Evolutionary conservation across 2,888 invertebrate species (phyloP), one percentile per base, ranked within the genome.

Genomic region (Standfussiana lucernea): DNA sequence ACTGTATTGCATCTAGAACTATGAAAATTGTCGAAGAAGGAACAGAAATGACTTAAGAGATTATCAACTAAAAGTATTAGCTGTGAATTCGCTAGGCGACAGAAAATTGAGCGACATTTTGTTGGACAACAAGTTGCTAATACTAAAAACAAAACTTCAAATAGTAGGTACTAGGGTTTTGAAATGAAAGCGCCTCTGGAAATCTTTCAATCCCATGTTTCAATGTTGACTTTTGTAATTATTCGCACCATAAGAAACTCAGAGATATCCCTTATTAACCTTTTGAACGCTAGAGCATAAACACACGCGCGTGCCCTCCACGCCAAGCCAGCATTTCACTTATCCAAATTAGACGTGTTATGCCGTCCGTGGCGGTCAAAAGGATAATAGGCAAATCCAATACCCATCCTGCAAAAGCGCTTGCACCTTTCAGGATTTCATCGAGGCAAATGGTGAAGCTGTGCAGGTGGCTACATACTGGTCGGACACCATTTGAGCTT

Each of bases 11-110:
- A 72, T 18, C 66, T 73, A 70, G 47, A 59, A 67, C 37, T 77
- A 79, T 11, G 40, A 70, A 67, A 62, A 65, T 10, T 35, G 69
- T 64, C 35, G 35, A 67, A 59, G 67, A 69, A 87, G 76, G 79
- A 84, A 80, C 77, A 40, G 56, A 79, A 61, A 72, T 40, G 71
- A 73, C 64, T 73, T 79, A 76, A 45, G 32, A 68, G 67, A 68
- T 71, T 68, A 77, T 67, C 0, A 77, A 70, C 70, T 68, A 71
- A 65, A 50, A 1, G 1, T 47, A 35, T 59, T 32, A 28, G 37
- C 53, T 37, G 68, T 15, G 68, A n/a, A 28, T 68, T 71, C n/a
- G n/a, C 59, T 65, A 61, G 32, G 61, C n/a, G 47, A 79, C 61
- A 18, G 15, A 59, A 15, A 35, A 18, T 28, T 1, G 10, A 24